Base-by-base conservation (phyloP, 2,888 invertebrate species). In the Branchipolynoe longqiensis region DNA sequence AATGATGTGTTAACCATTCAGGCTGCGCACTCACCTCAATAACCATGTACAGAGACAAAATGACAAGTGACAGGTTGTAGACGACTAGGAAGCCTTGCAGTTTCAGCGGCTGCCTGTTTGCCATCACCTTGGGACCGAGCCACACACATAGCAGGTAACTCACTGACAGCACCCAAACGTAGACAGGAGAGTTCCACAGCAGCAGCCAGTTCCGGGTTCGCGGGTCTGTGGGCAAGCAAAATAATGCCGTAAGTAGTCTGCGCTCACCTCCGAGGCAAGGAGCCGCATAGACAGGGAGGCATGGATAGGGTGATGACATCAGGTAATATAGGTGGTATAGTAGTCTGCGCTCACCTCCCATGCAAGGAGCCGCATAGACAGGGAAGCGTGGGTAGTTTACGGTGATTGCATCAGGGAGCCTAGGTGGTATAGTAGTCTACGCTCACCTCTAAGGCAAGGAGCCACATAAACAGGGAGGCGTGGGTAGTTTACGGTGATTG, bases 21-120 rank as follows among this genome's bases (percentile, higher is more conserved):
- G n/a, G n/a, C n/a, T n/a, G n/a, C n/a, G n/a, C n/a, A 12, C 90
- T 90, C 93, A 96, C 96, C 95, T 97, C 96, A 87, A 96, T 93
- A 83, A 96, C 96, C 92, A 98, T 98, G 92, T 97, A 97, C 2
- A 96, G 95, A 92, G 98, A 98, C 78, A 98, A 94, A 0, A 94
- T 94, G 1, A 97, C 97, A 96, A 98, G 96, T 0, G 96, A 95
- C 87, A 98, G 94, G 94, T 98, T 98, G 93, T 98, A 98, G 1
- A 96, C 96, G 85, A 98, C 95, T 88, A 98, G 94, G 0, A 96
- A 93, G 95, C 95, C 95, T 31, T 96, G 96, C 74, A 98, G 94
- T 89, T 96, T 95, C 91, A 97, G 96, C 0, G 98, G 96, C 92
- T 95, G 95, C 87, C 96, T 95, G 88, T 96, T 95, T 92, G 95